Evolutionary conservation across 2,797 vertebrate genomes (phyloP).

Genomic region (Pseudomugil tenellus): DNA sequence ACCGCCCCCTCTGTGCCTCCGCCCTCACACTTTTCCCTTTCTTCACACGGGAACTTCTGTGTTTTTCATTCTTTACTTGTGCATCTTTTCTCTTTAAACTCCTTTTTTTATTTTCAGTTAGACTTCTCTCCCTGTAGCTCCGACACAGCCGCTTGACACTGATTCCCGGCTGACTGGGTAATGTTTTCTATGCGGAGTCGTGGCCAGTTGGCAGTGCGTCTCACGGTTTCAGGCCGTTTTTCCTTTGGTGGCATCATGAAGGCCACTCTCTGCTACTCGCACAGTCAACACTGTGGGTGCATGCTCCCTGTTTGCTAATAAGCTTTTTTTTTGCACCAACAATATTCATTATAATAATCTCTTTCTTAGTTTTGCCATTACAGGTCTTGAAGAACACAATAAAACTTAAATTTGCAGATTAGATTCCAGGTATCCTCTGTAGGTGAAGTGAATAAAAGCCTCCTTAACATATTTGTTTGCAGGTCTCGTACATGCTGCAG

Average conservation of each 20-base stretch:
- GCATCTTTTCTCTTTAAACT: constrained; percentile 19
- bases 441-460: constrained; percentile 22
- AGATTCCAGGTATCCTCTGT: constrained; percentile 58
- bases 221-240: constrained; percentile 18
- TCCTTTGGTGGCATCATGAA: constrained; percentile 29
- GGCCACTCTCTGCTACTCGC: constrained; percentile 5
- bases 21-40: constrained; percentile 51
- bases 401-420: constrained; percentile 52
- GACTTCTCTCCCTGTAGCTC: constrained; percentile 29
- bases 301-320: constrained; percentile 14
- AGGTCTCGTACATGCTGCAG: constrained; percentile 1
- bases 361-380: constrained; percentile 13
- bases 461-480: constrained; percentile 16
- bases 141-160: constrained; percentile 53
- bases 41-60: constrained; percentile 41
- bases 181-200: constrained; percentile 43
- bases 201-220: constrained; percentile 34
- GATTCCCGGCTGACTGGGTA: constrained; percentile 60
- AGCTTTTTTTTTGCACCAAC: constrained; percentile 30
- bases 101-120: constrained; percentile 12
- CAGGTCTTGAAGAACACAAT: constrained; percentile 28
- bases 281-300: background rate
- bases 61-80: constrained; percentile 17
- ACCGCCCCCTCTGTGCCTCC: constrained; percentile 47
- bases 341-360: constrained; percentile 23